Percentiles rank a stretch among this genome's conserved stretches.
Evolutionary conservation across 23 tunicate species (phyloP).

Genomic region (Halocynthia roretzi): DNA sequence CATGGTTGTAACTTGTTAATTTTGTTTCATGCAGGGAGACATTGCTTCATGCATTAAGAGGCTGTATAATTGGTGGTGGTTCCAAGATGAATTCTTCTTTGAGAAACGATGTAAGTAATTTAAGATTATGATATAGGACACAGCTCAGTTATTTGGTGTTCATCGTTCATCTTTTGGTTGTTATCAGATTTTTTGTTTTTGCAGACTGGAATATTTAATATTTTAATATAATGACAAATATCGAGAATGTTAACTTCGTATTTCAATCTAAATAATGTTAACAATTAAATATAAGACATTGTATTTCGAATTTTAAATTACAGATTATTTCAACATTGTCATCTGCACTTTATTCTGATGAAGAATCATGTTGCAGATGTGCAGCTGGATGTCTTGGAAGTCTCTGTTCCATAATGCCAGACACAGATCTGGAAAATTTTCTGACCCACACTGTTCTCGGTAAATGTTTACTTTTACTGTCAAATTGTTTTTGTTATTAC

Average conservation of each 20-base stretch:
- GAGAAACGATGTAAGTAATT: slow-evolving; percentile 35
- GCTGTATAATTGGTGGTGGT: slow-evolving; percentile 69
- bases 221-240: too few species aligned
- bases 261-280: too few species aligned
- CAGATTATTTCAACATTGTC: slow-evolving; percentile 34
- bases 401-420: slow-evolving; percentile 35
- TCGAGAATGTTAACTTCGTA: too few species aligned
- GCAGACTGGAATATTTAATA: too few species aligned
- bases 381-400: slow-evolving; percentile 79
- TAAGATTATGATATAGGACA: neutral
- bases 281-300: too few species aligned
- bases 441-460: slow-evolving; percentile 44
- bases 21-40: slow-evolving; percentile 60
- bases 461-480: slow-evolving; percentile 17
- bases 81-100: slow-evolving; percentile 49
- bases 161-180: neutral
- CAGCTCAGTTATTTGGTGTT: neutral
- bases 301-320: neutral
- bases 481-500: neutral
- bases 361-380: slow-evolving; percentile 35
- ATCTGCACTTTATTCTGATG: slow-evolving; percentile 21
- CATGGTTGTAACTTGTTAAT: neutral
- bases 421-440: slow-evolving; percentile 32
- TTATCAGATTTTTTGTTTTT: too few species aligned
- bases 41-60: slow-evolving; percentile 54